Conservation (phyloP, 2,888 invertebrate species). For the Rotaria sp. region DNA sequence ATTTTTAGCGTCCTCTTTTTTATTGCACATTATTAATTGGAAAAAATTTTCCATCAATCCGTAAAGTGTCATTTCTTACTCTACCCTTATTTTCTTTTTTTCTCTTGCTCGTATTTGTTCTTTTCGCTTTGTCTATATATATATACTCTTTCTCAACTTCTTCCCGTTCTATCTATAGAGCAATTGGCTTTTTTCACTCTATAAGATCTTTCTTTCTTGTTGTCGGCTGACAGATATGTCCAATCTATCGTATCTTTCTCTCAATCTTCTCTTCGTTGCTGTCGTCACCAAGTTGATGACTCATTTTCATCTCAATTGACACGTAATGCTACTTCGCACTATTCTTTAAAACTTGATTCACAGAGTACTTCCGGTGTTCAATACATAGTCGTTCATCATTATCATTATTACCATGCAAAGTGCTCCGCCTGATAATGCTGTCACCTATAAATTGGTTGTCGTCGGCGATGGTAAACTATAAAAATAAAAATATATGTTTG, state of each 20-base stretch:
- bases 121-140: background rate
- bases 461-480: constrained; percentile 82
- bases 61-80: background rate
- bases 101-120: background rate
- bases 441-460: constrained; percentile 75
- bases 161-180: background rate
- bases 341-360: background rate
- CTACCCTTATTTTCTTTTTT: background rate
- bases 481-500: background rate
- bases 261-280: background rate
- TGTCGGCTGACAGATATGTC: background rate
- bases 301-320: background rate
- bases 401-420: background rate
- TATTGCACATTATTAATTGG: background rate
- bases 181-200: background rate
- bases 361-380: background rate
- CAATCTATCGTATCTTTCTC: background rate
- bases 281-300: constrained; percentile 1
- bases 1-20: background rate
- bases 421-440: constrained; percentile 51
- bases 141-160: background rate
- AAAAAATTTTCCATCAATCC: background rate
- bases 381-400: background rate
- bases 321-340: background rate
- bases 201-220: background rate